Evolutionary conservation across 2,113 vertebrate genomes (phyloP).

Genomic region (Dasypus novemcinctus): DNA sequence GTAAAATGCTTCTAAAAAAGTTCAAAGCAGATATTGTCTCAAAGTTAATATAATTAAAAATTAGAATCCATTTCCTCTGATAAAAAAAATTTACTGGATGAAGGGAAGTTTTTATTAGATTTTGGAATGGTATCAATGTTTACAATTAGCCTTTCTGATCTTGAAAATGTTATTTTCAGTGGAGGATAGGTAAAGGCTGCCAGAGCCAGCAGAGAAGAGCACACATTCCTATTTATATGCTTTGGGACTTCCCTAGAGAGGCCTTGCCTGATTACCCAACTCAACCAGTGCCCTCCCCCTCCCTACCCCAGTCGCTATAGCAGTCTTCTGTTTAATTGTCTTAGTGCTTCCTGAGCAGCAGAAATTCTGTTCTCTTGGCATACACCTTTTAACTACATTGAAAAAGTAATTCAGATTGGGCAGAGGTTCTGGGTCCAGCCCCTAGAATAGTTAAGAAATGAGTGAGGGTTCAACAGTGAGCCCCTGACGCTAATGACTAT

Average conservation of each 20-base stretch:
- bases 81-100: not conserved
- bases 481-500: no score
- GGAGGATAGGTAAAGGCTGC: not conserved
- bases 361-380: not conserved
- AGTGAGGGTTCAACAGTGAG: no score
- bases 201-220: no score
- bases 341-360: not conserved
- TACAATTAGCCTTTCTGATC: not conserved
- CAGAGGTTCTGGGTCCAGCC: not conserved
- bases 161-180: not conserved
- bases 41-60: constrained; percentile 16
- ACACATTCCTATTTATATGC: not conserved
- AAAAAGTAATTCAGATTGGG: not conserved
- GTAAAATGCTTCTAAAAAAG: constrained; percentile 10
- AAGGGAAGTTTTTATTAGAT: not conserved
- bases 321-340: not conserved
- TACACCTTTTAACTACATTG: not conserved
- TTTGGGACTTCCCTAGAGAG: not conserved
- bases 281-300: not conserved
- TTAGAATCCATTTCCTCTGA: constrained; percentile 5
- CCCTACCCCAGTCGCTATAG: not conserved
- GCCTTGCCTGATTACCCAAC: not conserved
- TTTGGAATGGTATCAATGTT: not conserved
- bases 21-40: not conserved
- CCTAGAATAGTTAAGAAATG: no score